Conservation (phyloP, 2,888 invertebrate genomes). For the Xestia xanthographa region DNA sequence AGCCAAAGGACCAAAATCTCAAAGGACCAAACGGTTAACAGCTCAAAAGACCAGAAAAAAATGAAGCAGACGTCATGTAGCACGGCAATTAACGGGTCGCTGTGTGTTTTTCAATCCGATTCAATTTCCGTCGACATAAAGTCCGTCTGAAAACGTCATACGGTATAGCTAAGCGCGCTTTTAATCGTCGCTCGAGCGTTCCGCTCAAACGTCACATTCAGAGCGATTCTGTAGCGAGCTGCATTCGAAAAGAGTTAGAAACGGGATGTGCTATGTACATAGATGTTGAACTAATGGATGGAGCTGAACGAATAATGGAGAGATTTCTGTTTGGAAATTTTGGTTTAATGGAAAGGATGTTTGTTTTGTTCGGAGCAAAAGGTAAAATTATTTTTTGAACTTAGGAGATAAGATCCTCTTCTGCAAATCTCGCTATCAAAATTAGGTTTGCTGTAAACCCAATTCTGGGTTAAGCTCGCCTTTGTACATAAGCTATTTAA, state of each 20-base stretch:
- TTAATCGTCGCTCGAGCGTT: slow-evolving; percentile 67
- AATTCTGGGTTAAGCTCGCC: too few relatives aligned
- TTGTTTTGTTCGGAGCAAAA: not conserved
- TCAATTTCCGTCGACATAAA: slow-evolving; percentile 62
- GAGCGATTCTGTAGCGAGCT: slow-evolving; percentile 66
- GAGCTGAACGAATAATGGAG: slow-evolving; percentile 19
- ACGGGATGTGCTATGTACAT: slow-evolving; percentile 53
- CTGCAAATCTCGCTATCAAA: too few relatives aligned
- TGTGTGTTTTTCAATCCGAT: slow-evolving; percentile 63
- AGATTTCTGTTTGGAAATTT: slow-evolving; percentile 1
- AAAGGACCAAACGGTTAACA: slow-evolving; percentile 33
- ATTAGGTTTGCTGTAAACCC: too few relatives aligned
- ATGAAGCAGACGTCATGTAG: slow-evolving; percentile 29
- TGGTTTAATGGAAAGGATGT: not conserved
- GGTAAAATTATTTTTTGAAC: not conserved
- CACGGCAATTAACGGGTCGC: slow-evolving; percentile 54
- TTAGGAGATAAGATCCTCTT: not conserved
- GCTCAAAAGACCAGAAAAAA: slow-evolving; percentile 55
- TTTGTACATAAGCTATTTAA: too few relatives aligned
- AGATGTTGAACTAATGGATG: slow-evolving; percentile 61
- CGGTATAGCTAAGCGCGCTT: slow-evolving; percentile 61
- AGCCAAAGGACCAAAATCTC: slow-evolving; percentile 26
- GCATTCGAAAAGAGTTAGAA: slow-evolving; percentile 75
- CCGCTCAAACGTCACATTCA: slow-evolving; percentile 72
- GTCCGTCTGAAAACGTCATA: slow-evolving; percentile 60